Percentiles rank a stretch among this genome's conserved stretches.
These are phyloP conservation scores for Helicoverpa assulta DNA, from an alignment of 2,888 invertebrate genomes.

Conservation along the genomic window DNA sequence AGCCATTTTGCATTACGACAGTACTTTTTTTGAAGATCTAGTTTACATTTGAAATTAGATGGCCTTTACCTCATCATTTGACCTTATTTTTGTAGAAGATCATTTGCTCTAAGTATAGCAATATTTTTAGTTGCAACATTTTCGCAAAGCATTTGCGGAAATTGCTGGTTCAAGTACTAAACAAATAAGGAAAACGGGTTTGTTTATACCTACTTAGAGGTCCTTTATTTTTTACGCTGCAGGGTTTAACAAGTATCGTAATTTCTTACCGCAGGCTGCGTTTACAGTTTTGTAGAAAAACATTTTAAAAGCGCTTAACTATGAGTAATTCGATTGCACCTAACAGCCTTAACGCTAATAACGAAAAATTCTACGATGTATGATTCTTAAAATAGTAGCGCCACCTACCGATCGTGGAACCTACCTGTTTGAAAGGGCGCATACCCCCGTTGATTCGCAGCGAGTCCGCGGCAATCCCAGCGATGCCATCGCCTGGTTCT, in stretches of 20 bases:
- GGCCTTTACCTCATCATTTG: constrained; percentile 58
- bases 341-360: constrained; percentile 47
- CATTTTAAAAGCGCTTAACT: constrained; percentile 21
- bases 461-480: constrained; percentile 98
- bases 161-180: constrained; percentile 10
- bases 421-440: constrained; percentile 98
- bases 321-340: constrained; percentile 29
- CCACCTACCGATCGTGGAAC: constrained; percentile 80
- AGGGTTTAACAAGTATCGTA: constrained; percentile 3
- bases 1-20: constrained; percentile 69
- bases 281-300: constrained; percentile 1
- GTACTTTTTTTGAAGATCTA: constrained; percentile 73
- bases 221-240: not conserved
- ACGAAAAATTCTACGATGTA: constrained; percentile 51
- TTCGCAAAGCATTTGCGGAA: constrained; percentile 22
- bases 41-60: constrained; percentile 73
- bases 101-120: constrained; percentile 18
- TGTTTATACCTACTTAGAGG: constrained; percentile 13
- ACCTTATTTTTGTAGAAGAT: constrained; percentile 21
- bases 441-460: constrained; percentile 98
- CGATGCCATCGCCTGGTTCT: constrained; percentile 96
- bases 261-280: constrained; percentile 1
- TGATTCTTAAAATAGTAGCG: constrained; percentile 66
- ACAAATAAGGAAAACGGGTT: constrained; percentile 17
- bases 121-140: constrained; percentile 26